A percentile compares a stretch with the other conserved stretches of the same genome.
Evolutionary conservation across 2,888 invertebrate genomes (phyloP).

Genomic region (Agrotis segetum): DNA sequence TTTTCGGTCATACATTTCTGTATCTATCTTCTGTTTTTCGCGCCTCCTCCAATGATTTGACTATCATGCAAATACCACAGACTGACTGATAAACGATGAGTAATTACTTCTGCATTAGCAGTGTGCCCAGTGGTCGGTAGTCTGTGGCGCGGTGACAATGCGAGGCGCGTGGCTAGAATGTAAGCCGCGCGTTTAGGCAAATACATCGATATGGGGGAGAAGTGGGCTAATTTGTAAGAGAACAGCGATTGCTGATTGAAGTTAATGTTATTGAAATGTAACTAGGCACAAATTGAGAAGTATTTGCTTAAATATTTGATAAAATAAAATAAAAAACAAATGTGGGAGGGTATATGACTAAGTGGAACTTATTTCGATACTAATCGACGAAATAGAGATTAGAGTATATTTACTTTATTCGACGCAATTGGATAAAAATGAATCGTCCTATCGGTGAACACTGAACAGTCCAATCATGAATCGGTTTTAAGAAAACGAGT

Average conservation of each 20-base stretch:
- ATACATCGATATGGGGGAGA: conserved; percentile 53
- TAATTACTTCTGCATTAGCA: conserved; percentile 61
- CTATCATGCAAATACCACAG: conserved; percentile 41
- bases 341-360: too few relatives aligned
- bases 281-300: background rate
- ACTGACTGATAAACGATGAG: conserved; percentile 61
- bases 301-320: background rate
- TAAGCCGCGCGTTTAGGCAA: conserved; percentile 63
- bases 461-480: too few relatives aligned
- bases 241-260: background rate
- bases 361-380: too few relatives aligned
- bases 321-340: too few relatives aligned
- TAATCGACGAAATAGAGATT: too few relatives aligned
- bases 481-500: too few relatives aligned
- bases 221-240: background rate
- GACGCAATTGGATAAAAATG: too few relatives aligned
- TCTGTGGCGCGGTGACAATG: conserved; percentile 54
- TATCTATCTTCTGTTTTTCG: background rate
- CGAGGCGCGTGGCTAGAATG: conserved; percentile 53
- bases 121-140: conserved; percentile 24
- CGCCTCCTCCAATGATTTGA: conserved; percentile 37
- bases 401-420: too few relatives aligned
- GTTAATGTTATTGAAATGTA: too few relatives aligned
- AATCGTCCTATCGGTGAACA: too few relatives aligned
- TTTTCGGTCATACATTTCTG: background rate